Evolutionary conservation across 2,113 vertebrate genomes (phyloP).

Genomic region (Siphamia tubifer): DNA sequence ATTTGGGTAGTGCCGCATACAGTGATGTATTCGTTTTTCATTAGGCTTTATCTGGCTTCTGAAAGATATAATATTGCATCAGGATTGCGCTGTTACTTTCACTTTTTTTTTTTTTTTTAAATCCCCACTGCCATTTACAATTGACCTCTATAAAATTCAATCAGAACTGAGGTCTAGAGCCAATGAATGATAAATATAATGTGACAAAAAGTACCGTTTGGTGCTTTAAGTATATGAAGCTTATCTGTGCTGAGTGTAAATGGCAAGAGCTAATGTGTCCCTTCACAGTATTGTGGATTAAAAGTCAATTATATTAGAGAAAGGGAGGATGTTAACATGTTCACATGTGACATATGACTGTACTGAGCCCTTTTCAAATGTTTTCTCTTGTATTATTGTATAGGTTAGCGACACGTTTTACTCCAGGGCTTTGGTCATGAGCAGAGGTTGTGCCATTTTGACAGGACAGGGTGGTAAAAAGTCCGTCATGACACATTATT

Average conservation of each 20-base stretch:
- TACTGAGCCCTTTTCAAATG: background rate
- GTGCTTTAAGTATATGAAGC: constrained; percentile 27
- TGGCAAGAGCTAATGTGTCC: constrained; percentile 31
- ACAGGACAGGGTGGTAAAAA: no score
- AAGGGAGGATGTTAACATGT: background rate
- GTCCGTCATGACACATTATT: no score
- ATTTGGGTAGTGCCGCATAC: constrained; percentile 12
- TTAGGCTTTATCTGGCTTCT: constrained; percentile 30
- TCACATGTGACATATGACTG: background rate
- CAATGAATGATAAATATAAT: constrained; percentile 30
- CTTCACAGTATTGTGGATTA: constrained; percentile 7
- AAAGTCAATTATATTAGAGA: constrained; percentile 6
- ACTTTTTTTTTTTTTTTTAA: constrained; percentile 56
- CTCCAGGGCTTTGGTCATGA: no score
- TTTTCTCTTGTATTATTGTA: background rate
- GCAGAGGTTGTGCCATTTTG: no score
- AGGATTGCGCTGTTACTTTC: constrained; percentile 47
- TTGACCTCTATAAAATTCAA: constrained; percentile 50
- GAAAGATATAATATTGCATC: constrained; percentile 58
- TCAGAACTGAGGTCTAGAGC: constrained; percentile 19
- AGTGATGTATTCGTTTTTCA: constrained; percentile 39
- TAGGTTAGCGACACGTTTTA: no score
- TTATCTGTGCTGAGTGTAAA: constrained; percentile 48
- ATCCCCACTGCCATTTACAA: constrained; percentile 23
- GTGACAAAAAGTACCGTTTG: constrained; percentile 44